Evolutionary conservation across 2,888 invertebrate genomes (phyloP).

Genomic region (Nycteola revayana): DNA sequence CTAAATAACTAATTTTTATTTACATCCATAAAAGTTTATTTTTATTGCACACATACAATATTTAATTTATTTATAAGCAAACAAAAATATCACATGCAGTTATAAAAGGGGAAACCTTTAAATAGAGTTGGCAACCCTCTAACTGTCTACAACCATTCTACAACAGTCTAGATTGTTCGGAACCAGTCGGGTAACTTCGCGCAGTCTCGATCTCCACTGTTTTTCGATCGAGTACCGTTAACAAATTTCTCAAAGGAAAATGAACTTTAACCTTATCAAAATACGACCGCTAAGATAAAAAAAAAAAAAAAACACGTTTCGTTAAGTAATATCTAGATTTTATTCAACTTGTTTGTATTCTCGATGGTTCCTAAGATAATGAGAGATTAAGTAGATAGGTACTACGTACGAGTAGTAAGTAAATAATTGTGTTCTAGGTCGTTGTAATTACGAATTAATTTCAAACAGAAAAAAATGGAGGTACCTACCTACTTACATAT

Average conservation of each 20-base stretch:
- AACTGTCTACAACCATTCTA: slow-evolving; percentile 5
- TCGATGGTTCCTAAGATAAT: not conserved
- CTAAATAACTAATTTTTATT: too few species aligned
- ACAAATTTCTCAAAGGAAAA: slow-evolving; percentile 7
- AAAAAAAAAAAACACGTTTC: not conserved
- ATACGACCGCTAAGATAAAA: slow-evolving; percentile 1
- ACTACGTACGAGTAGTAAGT: too few species aligned
- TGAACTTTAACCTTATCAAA: slow-evolving; percentile 4
- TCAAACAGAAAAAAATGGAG: too few species aligned
- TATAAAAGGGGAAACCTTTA: slow-evolving; percentile 7
- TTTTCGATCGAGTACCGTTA: slow-evolving; percentile 9
- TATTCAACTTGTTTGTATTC: not conserved
- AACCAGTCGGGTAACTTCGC: slow-evolving; percentile 17
- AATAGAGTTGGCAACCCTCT: slow-evolving; percentile 19
- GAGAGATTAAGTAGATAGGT: too few species aligned
- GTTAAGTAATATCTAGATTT: too few species aligned
- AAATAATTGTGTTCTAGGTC: too few species aligned
- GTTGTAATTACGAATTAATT: too few species aligned
- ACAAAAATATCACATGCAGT: too few species aligned
- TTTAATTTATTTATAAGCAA: too few species aligned
- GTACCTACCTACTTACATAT: too few species aligned
- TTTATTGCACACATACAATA: too few species aligned
- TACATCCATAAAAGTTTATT: too few species aligned
- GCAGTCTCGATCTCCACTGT: slow-evolving; percentile 7
- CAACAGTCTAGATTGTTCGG: slow-evolving; percentile 17